Percentiles rank a stretch among this genome's conserved stretches.
phyloP scores from a whole-genome alignment of 2,888 invertebrate genomes.

The Dicycla oo region DNA sequence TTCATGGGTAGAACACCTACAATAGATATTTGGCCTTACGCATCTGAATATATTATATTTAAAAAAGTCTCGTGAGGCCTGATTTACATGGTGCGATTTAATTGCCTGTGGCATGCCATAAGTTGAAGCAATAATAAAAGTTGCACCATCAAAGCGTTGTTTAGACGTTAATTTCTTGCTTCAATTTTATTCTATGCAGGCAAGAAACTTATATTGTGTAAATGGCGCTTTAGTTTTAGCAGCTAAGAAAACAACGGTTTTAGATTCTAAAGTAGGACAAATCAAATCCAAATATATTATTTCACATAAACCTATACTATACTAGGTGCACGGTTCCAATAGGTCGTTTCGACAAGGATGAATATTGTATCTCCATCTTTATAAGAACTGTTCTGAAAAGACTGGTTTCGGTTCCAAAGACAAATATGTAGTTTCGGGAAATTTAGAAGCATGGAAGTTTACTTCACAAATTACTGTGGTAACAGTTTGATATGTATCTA shows the following conservation, averaged over 20 bases:
- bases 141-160: neutral
- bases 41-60: too few species aligned
- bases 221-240: neutral
- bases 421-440: constrained; percentile 37
- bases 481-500: constrained; percentile 18
- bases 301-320: too few species aligned
- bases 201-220: neutral
- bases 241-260: neutral
- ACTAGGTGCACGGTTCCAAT: too few species aligned
- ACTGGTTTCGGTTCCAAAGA: constrained; percentile 33
- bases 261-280: constrained; percentile 1
- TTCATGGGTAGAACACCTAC: too few species aligned
- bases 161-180: neutral
- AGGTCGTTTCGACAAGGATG: too few species aligned
- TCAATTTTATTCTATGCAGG: neutral
- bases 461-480: constrained; percentile 32
- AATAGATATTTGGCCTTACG: too few species aligned
- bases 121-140: neutral
- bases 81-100: neutral
- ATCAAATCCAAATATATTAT: too few species aligned
- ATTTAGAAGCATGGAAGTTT: constrained; percentile 61
- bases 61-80: too few species aligned
- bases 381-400: constrained; percentile 31
- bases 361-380: constrained; percentile 6
- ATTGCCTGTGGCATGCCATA: neutral